Evolutionary conservation across 53 echinoderm and acorn worm genomes (phyloP).

Genomic region (Echinometra lucunter): DNA sequence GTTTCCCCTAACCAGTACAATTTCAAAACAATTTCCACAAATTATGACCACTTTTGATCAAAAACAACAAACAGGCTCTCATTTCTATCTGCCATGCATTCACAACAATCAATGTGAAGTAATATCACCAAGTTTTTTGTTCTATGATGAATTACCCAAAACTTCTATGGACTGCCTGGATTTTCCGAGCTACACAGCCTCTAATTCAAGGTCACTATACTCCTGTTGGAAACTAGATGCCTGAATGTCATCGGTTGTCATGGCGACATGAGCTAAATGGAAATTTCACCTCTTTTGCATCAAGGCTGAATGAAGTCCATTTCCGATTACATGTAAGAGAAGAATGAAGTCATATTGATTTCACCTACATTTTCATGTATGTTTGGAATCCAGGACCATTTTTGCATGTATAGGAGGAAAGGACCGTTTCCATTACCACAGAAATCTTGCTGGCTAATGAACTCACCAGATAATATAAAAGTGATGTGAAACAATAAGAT

Average conservation of each 20-base stretch:
- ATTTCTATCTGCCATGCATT: too few species aligned
- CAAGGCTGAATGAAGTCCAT: neutral
- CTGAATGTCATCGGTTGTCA: neutral
- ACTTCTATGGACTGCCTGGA: neutral
- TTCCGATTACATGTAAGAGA: neutral
- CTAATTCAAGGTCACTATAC: neutral
- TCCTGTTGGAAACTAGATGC: neutral
- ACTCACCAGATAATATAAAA: too few species aligned
- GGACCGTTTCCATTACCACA: neutral
- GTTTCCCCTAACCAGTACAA: too few species aligned
- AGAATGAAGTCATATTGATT: neutral
- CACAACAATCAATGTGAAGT: too few species aligned
- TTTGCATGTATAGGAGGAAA: neutral
- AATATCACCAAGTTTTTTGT: too few species aligned
- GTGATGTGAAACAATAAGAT: too few species aligned
- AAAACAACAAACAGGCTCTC: neutral
- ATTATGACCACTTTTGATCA: too few species aligned
- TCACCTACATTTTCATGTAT: conserved; percentile 10
- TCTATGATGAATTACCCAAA: neutral
- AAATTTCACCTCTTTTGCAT: neutral
- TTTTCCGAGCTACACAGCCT: neutral
- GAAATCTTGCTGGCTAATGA: neutral
- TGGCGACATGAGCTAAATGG: neutral
- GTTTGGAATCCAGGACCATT: neutral
- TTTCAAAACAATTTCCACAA: too few species aligned